Conservation (phyloP, 35 echinoderm and acorn worm species). For the Strongylocentrotus purpuratus region DNA sequence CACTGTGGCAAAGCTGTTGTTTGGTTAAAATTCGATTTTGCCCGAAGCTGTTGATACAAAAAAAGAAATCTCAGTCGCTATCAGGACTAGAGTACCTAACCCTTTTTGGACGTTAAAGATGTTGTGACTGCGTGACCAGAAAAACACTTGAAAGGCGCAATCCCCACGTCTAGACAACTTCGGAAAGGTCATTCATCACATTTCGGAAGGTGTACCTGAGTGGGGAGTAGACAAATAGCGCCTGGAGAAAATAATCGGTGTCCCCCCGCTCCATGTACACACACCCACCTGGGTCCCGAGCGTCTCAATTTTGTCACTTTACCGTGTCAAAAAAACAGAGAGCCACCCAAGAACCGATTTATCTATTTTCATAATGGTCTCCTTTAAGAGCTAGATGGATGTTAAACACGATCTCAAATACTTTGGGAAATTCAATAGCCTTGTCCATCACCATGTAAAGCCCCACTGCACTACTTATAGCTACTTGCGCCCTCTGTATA, state of each 20-base stretch:
- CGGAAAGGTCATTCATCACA: not conserved
- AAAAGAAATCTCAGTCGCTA: not conserved
- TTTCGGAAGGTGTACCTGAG: not conserved
- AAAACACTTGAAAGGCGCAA: not conserved
- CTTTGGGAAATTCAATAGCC: no score
- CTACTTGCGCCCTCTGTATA: no score
- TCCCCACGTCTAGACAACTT: not conserved
- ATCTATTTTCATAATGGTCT: not conserved
- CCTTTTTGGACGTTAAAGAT: not conserved
- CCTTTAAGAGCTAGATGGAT: no score
- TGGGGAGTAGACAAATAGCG: not conserved
- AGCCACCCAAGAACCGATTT: not conserved
- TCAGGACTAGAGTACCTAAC: not conserved
- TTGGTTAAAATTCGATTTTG: not conserved
- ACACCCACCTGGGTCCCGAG: not conserved
- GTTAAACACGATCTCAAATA: no score
- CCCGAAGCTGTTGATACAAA: not conserved
- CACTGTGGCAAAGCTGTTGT: no score
- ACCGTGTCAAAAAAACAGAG: not conserved
- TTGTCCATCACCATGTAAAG: no score
- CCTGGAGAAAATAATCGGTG: not conserved
- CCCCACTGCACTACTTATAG: no score
- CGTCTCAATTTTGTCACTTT: not conserved
- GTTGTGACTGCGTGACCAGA: conserved; percentile 7
- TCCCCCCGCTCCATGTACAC: not conserved